Conservation (phyloP, 2,797 vertebrate genomes). For the Xyrichtys novacula region DNA sequence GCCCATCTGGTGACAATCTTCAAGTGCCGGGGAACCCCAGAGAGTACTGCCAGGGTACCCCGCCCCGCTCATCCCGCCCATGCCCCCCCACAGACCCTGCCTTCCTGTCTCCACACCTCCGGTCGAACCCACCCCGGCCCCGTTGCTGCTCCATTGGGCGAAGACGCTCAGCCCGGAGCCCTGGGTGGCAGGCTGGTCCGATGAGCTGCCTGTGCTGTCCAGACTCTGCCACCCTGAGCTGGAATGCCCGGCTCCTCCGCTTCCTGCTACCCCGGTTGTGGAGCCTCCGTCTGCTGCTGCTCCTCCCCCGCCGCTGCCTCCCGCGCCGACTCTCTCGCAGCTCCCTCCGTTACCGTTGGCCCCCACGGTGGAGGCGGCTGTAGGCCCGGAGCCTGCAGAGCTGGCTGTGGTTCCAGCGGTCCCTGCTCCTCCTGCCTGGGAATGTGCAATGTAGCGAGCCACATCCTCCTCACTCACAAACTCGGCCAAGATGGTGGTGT, state of each 20-base stretch:
- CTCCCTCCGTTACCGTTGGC: constrained; percentile 67
- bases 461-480: constrained; percentile 98
- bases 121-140: constrained; percentile 75
- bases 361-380: constrained; percentile 49
- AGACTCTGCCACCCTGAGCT: constrained; percentile 93
- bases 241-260: constrained; percentile 64
- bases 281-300: constrained; percentile 70
- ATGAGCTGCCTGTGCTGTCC: constrained; percentile 88
- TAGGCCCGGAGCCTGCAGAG: constrained; percentile 63
- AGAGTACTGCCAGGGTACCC: constrained; percentile 93
- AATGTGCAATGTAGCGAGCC: constrained; percentile 97
- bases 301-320: constrained; percentile 50
- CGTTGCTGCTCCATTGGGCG: constrained; percentile 94
- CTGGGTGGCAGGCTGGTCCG: constrained; percentile 85
- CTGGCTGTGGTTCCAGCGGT: constrained; percentile 61
- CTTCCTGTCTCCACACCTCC: constrained; percentile 88
- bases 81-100: constrained; percentile 92
- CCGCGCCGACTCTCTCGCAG: constrained; percentile 69
- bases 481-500: constrained; percentile 99
- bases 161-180: constrained; percentile 91
- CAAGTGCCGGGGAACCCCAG: constrained; percentile 94
- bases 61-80: constrained; percentile 87
- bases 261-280: constrained; percentile 60
- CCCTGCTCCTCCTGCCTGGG: constrained; percentile 87
- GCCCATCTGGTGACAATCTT: constrained; percentile 98